Conservation (phyloP, 2,888 invertebrate genomes). For the Plebejus melissa region DNA sequence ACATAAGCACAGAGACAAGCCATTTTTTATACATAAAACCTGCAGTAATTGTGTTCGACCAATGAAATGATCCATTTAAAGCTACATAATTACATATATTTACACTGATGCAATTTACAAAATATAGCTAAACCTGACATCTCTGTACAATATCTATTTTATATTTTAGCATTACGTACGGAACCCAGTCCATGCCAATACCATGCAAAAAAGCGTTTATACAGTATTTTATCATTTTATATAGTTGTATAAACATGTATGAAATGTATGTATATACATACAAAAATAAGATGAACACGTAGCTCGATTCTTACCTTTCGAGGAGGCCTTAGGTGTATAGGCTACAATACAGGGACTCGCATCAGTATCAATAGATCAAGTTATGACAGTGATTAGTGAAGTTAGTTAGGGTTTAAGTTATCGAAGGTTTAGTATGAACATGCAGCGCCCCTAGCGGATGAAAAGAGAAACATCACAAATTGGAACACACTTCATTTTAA, state of each 20-base stretch:
- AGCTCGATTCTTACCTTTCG: conserved; percentile 10
- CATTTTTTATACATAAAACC: not conserved
- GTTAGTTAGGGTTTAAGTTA: not conserved
- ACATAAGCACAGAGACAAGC: conserved; percentile 11
- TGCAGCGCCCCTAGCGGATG: not conserved
- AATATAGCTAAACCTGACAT: not conserved
- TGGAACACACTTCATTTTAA: not conserved
- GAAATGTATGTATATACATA: not conserved
- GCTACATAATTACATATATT: not conserved
- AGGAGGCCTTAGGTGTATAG: not conserved
- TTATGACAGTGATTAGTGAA: not conserved
- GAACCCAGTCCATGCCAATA: conserved; percentile 12
- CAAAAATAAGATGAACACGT: not conserved
- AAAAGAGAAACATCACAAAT: conserved; percentile 11
- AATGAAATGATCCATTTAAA: not conserved
- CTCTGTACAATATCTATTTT: not conserved
- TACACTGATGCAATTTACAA: not conserved
- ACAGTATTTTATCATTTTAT: conserved; percentile 1
- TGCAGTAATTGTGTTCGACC: not conserved
- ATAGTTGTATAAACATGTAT: not conserved
- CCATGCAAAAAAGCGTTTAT: conserved; percentile 18
- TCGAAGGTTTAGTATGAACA: not conserved
- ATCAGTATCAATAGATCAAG: conserved; percentile 23
- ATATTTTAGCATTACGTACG: not conserved
- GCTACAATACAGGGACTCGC: conserved; percentile 22